Evolutionary conservation across 1,140 invertebrate genomes (phyloP).

Genomic region (Cyclina sinensis): DNA sequence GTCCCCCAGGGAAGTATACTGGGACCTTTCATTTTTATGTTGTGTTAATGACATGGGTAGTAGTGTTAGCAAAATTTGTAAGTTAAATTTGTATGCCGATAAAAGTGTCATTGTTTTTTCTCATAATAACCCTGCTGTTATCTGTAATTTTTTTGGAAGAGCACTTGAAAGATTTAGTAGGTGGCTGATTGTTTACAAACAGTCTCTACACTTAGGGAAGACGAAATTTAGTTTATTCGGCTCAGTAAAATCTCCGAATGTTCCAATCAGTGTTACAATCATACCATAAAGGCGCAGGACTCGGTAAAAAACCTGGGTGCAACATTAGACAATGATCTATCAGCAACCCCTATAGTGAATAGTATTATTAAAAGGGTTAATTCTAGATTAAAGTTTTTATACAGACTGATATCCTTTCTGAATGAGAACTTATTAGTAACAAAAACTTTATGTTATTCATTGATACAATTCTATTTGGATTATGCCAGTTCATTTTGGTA

Average conservation of each 20-base stretch:
- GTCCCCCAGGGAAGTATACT: too few species aligned
- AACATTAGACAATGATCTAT: too few species aligned
- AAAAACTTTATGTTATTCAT: too few species aligned
- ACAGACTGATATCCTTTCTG: not conserved
- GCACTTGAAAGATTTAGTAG: not conserved
- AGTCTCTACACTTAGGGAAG: not conserved
- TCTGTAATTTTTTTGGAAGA: not conserved
- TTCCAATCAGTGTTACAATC: not conserved
- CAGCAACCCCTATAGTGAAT: not conserved
- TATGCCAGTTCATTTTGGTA: not conserved
- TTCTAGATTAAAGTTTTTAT: not conserved
- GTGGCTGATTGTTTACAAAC: constrained; percentile 5
- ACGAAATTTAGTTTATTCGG: not conserved
- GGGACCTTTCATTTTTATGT: too few species aligned
- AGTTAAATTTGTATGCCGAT: not conserved
- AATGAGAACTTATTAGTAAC: not conserved
- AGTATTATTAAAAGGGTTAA: not conserved
- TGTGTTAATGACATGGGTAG: too few species aligned
- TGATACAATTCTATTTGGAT: not conserved
- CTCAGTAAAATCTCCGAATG: not conserved
- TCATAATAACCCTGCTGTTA: too few species aligned
- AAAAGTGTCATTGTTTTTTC: too few species aligned
- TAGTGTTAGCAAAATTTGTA: not conserved
- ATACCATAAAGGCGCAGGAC: not conserved
- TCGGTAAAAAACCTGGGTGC: not conserved